Base-by-base conservation (phyloP, 2,888 invertebrate species). In the Sepiola atlantica region DNA sequence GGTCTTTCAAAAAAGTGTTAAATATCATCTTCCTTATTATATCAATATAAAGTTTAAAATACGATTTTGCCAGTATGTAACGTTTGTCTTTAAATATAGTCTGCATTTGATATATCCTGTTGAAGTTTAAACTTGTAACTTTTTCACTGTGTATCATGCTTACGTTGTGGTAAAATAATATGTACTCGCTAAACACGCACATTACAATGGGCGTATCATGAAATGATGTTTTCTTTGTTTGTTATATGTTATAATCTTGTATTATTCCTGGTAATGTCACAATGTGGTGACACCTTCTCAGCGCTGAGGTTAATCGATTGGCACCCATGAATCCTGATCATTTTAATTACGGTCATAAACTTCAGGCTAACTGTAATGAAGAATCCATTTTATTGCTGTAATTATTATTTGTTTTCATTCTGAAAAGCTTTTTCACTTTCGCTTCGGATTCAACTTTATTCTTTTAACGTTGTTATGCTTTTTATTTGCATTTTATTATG, bases 261-360 rank as follows among this genome's bases (percentile, higher is more conserved):
- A 1, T 77, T 32, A 3, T 32, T 12, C 16, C 2, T 16, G 10
- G 16, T 18, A 4, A 77, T 77, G n/a, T 77, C n/a, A 77, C 10
- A 10, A 77, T 12, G 21, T 77, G 32, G 77, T 4, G 14, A n/a
- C 1, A 10, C n/a, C 12, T n/a, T 32, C n/a, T n/a, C 4, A 18
- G 10, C 32, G n/a, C n/a, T 14, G 4, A 16, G n/a, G 77, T 77
- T 77, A n/a, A 77, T 77, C 77, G 18, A 0, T 77, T 77, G 16
- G 3, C n/a, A 77, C 16, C n/a, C n/a, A n/a, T 77, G 32, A 77
- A 77, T 4, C n/a, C 0, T 10, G n/a, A 16, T 77, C 77, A 77
- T n/a, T 77, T 77, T 77, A 77, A 77, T 77, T 77, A 77, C n/a
- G 77, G 32, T 77, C n/a, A n/a, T 77, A 77, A 77, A 32, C 77